Evolutionary conservation across 2,797 vertebrate species (phyloP), one percentile per base, ranked within the genome.

Genomic region (Danio jaintianensis): DNA sequence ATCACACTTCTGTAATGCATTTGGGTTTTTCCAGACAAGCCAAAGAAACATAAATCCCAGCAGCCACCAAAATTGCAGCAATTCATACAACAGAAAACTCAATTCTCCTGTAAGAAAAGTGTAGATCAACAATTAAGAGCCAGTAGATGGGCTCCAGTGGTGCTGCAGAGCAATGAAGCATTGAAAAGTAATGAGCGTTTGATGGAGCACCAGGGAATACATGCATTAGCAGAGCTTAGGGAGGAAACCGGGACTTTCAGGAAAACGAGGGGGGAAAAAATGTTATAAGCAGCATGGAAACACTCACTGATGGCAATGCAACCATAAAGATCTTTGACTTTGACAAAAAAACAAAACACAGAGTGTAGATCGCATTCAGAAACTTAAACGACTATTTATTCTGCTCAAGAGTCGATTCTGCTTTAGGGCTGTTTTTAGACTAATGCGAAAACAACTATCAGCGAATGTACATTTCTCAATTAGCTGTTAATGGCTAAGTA

Each of bases 151-250:
- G 36, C 55, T 38, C 63, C 55, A 75, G 61, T 12, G 6, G 59
- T 47, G 52, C 69, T 42, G 36, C 13, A 12, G 73, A 78, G 48
- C 76, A 59, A 64, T 74, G 67, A 62, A 80, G 77, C 50, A 63
- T 73, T 74, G 42, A 63, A 73, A 70, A 56, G 66, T 81, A 78
- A 81, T 61, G 53, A 78, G 45, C 6, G 16, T 80, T 80, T 80
- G 72, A 80, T 69, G 64, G 68, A 64, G 68, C 75, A 66, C 12
- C 13, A 74, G 75, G 74, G 38, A 83, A 81, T 45, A 75, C 50
- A 16, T 22, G 52, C 59, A 22, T 79, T 75, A 69, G 18, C 43
- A 59, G 18, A 53, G 40, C 50, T 50, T 42, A 47, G 38, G 56
- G 53, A 73, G 52, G 64, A 75, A 84, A 73, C 64, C 9, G 22